A percentile compares a stretch with the other conserved stretches of the same genome.
Conservation (phyloP, 1,140 invertebrate species). For the Aphis craccivora region DNA sequence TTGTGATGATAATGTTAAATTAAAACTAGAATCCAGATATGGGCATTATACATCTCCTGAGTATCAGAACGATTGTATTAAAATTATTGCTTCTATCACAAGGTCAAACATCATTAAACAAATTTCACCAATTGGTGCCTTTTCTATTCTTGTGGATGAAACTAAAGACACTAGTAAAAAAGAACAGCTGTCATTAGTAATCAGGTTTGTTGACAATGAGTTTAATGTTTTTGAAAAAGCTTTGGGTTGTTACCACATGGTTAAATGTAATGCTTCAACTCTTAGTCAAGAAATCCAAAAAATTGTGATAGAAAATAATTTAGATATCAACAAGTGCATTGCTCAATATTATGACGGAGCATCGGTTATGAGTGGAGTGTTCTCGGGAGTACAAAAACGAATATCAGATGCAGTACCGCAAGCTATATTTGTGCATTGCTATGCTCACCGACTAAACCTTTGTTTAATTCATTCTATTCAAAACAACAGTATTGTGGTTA, state of each 20-base stretch:
- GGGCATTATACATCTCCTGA: neutral
- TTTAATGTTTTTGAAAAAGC: conserved; percentile 25
- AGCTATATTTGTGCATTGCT: neutral
- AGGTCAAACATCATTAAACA: conserved; percentile 2
- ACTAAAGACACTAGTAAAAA: conserved; percentile 16
- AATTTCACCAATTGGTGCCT: neutral
- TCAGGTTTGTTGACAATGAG: neutral
- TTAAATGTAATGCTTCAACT: neutral
- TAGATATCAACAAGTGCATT: conserved; percentile 30
- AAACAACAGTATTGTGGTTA: neutral
- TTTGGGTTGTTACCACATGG: neutral
- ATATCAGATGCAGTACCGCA: neutral
- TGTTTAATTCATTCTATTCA: neutral
- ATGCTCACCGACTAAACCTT: neutral
- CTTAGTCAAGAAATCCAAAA: conserved; percentile 29
- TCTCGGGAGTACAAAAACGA: conserved; percentile 12
- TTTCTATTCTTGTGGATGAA: conserved; percentile 28
- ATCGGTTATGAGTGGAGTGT: conserved; percentile 34
- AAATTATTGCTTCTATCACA: neutral
- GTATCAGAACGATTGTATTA: conserved; percentile 32
- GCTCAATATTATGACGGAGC: conserved; percentile 29
- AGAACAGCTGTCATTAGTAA: neutral
- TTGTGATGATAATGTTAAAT: neutral
- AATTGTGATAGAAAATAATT: neutral
- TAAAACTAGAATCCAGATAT: neutral